Evolutionary conservation across 2,797 vertebrate genomes (phyloP).

Genomic region (Trachurus trachurus): DNA sequence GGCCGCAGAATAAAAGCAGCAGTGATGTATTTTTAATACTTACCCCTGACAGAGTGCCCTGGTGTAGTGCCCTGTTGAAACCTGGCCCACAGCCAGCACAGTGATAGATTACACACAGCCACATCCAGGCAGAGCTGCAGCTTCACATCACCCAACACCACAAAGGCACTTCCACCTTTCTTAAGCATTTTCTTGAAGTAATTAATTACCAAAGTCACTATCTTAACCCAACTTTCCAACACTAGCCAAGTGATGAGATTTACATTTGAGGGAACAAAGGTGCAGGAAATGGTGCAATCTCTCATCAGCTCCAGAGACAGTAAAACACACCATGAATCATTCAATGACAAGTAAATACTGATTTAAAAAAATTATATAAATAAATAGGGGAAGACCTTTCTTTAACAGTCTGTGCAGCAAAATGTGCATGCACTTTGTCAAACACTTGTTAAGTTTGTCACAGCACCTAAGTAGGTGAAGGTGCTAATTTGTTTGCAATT

Average conservation of each 20-base stretch:
- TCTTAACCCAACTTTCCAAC: conserved; percentile 36
- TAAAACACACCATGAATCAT: conserved; percentile 42
- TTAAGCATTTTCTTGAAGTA: conserved; percentile 7
- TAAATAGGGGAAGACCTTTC: not conserved
- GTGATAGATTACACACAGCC: conserved; percentile 74
- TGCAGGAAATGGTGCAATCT: not conserved
- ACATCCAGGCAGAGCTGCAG: conserved; percentile 53
- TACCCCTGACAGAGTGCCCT: conserved; percentile 57
- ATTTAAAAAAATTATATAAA: not conserved
- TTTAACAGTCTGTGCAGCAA: not conserved
- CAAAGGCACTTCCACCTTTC: conserved; percentile 30
- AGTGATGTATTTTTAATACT: conserved; percentile 75
- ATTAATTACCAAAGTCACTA: conserved; percentile 44
- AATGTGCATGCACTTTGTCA: not conserved
- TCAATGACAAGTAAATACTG: not conserved
- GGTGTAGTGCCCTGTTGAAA: conserved; percentile 37
- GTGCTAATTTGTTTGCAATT: not conserved
- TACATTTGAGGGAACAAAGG: conserved; percentile 15
- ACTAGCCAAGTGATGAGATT: not conserved
- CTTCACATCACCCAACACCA: conserved; percentile 39
- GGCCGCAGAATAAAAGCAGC: conserved; percentile 60
- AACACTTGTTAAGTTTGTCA: not conserved
- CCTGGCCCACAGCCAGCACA: conserved; percentile 59
- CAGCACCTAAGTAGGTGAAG: conserved; percentile 3
- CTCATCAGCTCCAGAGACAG: not conserved